phyloP scores from a whole-genome alignment of 2,888 invertebrate species.

The Lasioglossum marginatum region DNA sequence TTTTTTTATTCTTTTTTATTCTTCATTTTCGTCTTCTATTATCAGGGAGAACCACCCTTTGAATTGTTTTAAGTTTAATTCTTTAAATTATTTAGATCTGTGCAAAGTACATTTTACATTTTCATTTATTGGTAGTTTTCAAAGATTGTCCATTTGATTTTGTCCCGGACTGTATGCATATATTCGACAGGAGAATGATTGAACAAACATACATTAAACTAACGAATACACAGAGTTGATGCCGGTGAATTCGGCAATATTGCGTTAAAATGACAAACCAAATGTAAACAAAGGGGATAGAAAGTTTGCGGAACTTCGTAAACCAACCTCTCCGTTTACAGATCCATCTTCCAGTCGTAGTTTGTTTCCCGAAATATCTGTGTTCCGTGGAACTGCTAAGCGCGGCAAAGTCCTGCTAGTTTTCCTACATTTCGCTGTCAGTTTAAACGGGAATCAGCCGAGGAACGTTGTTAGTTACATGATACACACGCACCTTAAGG shows the following conservation, averaged over 20 bases:
- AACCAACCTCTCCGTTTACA: slow-evolving; percentile 52
- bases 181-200: not conserved
- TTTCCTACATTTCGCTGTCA: slow-evolving; percentile 47
- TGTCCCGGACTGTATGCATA: not conserved
- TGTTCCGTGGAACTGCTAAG: slow-evolving; percentile 43
- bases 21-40: too few relatives aligned
- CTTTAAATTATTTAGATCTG: too few relatives aligned
- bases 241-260: not conserved
- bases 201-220: not conserved
- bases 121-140: not conserved
- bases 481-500: slow-evolving; percentile 25
- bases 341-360: slow-evolving; percentile 53
- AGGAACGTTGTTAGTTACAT: slow-evolving; percentile 32
- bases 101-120: too few relatives aligned
- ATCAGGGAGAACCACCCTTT: too few relatives aligned
- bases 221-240: not conserved
- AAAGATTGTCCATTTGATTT: not conserved
- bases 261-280: slow-evolving; percentile 43
- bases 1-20: too few relatives aligned
- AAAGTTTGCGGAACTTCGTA: slow-evolving; percentile 49
- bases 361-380: slow-evolving; percentile 42
- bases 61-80: too few relatives aligned
- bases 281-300: slow-evolving; percentile 58
- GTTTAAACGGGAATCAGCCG: slow-evolving; percentile 42
- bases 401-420: slow-evolving; percentile 31